Conservation (phyloP, 2,888 invertebrate species). For the Hymenopus coronatus region DNA sequence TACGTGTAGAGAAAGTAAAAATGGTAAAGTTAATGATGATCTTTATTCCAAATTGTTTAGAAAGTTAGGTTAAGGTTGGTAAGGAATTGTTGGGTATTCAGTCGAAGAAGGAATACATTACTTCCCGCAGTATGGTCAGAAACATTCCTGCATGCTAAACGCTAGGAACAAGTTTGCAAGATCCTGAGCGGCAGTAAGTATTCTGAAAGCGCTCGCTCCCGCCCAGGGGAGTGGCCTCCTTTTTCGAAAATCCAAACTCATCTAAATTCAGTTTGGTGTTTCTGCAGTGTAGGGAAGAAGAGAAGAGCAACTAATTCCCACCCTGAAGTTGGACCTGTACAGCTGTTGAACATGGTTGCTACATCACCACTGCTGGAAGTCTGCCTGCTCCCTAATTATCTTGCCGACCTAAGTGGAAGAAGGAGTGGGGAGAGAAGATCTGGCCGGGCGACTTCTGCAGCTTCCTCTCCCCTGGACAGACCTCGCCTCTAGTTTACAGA, state of each 20-base stretch:
- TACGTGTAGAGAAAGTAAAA: too few relatives aligned
- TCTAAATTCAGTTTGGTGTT: slow-evolving; percentile 15
- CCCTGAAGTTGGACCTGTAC: slow-evolving; percentile 31
- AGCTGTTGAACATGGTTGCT: slow-evolving; percentile 32
- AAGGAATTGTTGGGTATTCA: too few relatives aligned
- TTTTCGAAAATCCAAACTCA: neutral
- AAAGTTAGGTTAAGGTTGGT: too few relatives aligned
- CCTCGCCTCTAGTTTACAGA: neutral
- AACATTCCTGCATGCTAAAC: neutral
- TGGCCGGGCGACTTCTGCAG: neutral
- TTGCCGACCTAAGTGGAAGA: slow-evolving; percentile 25
- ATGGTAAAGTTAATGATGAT: too few relatives aligned
- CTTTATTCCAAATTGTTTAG: too few relatives aligned
- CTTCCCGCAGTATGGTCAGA: neutral
- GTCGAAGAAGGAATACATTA: neutral
- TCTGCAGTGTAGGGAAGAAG: slow-evolving; percentile 12
- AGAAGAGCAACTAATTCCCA: slow-evolving; percentile 5
- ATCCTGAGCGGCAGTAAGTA: neutral
- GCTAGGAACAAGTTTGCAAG: neutral
- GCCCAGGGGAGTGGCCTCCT: neutral
- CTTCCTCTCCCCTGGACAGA: neutral
- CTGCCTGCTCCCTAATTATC: slow-evolving; percentile 34
- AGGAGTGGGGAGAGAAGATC: neutral
- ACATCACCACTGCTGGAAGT: slow-evolving; percentile 22
- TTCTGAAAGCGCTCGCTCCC: too few relatives aligned